phyloP scores from a whole-genome alignment of 2,888 invertebrate genomes.

The Cynaeus angustus region DNA sequence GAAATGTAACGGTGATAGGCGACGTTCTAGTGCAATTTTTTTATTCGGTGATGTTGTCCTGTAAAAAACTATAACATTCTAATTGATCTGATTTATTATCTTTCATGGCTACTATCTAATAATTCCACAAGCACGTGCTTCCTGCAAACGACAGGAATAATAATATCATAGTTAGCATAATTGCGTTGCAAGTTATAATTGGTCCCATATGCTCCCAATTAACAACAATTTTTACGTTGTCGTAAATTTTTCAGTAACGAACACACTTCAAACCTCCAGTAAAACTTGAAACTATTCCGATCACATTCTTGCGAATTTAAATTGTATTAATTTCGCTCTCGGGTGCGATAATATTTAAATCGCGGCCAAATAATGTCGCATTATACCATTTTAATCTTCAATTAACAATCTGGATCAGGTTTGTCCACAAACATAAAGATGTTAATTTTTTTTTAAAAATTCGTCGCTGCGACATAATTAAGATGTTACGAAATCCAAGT shows the following conservation, averaged over 20 bases:
- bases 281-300: no score
- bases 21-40: constrained; percentile 28
- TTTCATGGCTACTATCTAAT: constrained; percentile 15
- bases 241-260: neutral
- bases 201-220: constrained; percentile 5
- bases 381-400: constrained; percentile 38
- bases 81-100: constrained; percentile 35
- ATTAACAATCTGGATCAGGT: constrained; percentile 38
- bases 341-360: constrained; percentile 21
- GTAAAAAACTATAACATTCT: constrained; percentile 32
- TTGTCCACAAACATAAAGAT: constrained; percentile 37
- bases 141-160: constrained; percentile 41
- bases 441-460: constrained; percentile 33
- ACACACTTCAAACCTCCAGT: no score
- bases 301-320: constrained; percentile 3
- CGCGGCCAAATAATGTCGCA: constrained; percentile 22
- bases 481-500: constrained; percentile 31
- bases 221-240: neutral
- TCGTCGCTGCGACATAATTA: constrained; percentile 25
- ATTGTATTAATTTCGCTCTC: neutral
- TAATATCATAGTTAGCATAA: constrained; percentile 41
- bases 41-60: constrained; percentile 12
- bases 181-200: constrained; percentile 6
- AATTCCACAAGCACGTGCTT: constrained; percentile 42
- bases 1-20: constrained; percentile 40